Evolutionary conservation across 2,888 invertebrate genomes (phyloP), one percentile per base, ranked within the genome.

Genomic region (Stenoptilia bipunctidactyla): DNA sequence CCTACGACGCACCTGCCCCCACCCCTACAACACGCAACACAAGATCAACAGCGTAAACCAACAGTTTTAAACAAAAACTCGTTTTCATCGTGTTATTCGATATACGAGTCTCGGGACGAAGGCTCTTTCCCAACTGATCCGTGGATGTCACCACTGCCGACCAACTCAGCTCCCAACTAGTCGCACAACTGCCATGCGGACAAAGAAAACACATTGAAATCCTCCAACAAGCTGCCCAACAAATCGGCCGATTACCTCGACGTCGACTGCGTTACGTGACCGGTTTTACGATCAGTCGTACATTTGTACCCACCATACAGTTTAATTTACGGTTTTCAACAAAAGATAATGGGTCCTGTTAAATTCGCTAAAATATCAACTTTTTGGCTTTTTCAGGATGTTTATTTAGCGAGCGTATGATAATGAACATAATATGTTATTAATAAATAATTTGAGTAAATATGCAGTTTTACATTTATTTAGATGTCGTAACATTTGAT

Each of bases 151-250:
- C 58, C 54, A 46, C 44, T 43, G 45, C 42, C 47, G 48, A 15
- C 40, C 45, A 51, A 46, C 73, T 64, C 42, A 34, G 59, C 73
- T 57, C 15, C 39, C 50, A 47, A 75, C 58, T 39, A 42, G 57
- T 73, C 61, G 46, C 47, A 55, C 46, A 45, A 51, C 51, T 53
- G 44, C 52, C 53, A 43, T 47, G 41, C 61, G 74, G 76, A 82
- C 80, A 82, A 82, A 82, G 80, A 75, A 77, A 74, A 70, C 71
- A 61, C 68, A 73, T 75, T 67, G 68, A 59, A 63, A 73, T 72
- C 65, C 51, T 45, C 49, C 44, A 46, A 64, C 61, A 44, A 10
- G 50, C 66, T 52, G 40, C 6, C 35, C 35, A 38, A 53, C 45
- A 13, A 10, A 27, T 58, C 47, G 46, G 68, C 53, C 34, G 12